Conservation (phyloP, 2,888 invertebrate genomes). For the Gonocerus acuteangulatus region DNA sequence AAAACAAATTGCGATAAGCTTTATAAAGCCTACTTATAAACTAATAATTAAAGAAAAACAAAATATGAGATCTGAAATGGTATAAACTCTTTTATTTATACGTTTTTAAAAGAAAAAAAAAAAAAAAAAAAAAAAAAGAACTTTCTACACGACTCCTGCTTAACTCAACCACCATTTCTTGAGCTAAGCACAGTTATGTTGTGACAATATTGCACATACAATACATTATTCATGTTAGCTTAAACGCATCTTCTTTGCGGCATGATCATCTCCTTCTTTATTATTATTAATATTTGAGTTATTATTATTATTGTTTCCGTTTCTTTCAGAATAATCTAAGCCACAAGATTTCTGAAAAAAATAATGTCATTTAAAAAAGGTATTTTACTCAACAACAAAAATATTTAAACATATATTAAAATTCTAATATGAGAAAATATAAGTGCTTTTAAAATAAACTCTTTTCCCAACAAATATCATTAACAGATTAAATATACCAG, state of each 20-base stretch:
- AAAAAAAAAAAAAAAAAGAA: too few relatives aligned
- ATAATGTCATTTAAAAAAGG: too few relatives aligned
- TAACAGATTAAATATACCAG: too few relatives aligned
- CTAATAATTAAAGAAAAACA: slow-evolving; percentile 8
- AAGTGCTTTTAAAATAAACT: too few relatives aligned
- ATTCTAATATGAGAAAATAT: too few relatives aligned
- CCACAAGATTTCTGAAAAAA: slow-evolving; percentile 18
- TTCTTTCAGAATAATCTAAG: slow-evolving; percentile 18
- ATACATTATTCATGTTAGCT: slow-evolving; percentile 16
- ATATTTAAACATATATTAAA: too few relatives aligned
- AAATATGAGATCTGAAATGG: slow-evolving; percentile 18
- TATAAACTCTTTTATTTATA: slow-evolving; percentile 7
- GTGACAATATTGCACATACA: slow-evolving; percentile 1
- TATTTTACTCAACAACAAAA: too few relatives aligned
- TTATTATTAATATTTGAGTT: slow-evolving; percentile 17
- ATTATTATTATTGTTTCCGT: slow-evolving; percentile 20
- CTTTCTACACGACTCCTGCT: too few relatives aligned
- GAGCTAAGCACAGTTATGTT: background rate
- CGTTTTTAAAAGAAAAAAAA: too few relatives aligned
- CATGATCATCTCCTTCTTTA: slow-evolving; percentile 14
- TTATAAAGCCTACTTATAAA: background rate
- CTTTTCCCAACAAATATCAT: too few relatives aligned
- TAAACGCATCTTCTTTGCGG: slow-evolving; percentile 14
- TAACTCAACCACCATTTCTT: too few relatives aligned
- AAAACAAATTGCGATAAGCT: slow-evolving; percentile 7